Conservation (phyloP, 1,140 invertebrate genomes). For the Calephelis virginiensis region DNA sequence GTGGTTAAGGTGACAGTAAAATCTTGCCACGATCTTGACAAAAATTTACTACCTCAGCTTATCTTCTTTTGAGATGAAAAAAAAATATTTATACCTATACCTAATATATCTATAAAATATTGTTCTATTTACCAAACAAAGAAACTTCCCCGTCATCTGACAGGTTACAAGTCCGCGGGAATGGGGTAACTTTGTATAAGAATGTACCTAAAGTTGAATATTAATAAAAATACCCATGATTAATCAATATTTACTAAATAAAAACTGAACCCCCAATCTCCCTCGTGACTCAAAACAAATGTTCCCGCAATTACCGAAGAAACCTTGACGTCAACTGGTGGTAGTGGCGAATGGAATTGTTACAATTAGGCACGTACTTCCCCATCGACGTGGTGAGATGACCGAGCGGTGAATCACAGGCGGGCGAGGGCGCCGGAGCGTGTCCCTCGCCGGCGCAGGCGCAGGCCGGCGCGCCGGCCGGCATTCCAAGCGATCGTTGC, state of each 20-base stretch:
- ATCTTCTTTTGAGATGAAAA: no score
- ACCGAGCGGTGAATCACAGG: constrained; percentile 52
- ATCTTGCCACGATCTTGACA: no score
- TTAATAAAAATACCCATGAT: background rate
- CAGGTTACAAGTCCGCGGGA: no score
- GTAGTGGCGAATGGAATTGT: constrained; percentile 25
- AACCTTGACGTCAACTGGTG: constrained; percentile 49
- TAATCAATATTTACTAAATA: background rate
- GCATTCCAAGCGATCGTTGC: constrained; percentile 73
- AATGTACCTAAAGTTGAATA: no score
- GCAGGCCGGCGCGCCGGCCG: constrained; percentile 25
- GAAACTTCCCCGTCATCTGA: no score
- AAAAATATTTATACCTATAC: no score
- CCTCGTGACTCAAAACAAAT: background rate
- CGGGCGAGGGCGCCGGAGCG: constrained; percentile 40
- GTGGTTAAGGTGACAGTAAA: no score
- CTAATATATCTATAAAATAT: no score
- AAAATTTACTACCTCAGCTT: no score
- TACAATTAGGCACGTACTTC: constrained; percentile 62
- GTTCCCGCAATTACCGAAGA: background rate
- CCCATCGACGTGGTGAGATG: constrained; percentile 51
- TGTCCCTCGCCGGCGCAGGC: constrained; percentile 38
- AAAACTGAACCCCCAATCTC: background rate
- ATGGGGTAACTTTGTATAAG: no score
- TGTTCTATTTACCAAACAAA: no score